Conservation (phyloP, 2,113 vertebrate species). For the Pristiophorus japonicus region DNA sequence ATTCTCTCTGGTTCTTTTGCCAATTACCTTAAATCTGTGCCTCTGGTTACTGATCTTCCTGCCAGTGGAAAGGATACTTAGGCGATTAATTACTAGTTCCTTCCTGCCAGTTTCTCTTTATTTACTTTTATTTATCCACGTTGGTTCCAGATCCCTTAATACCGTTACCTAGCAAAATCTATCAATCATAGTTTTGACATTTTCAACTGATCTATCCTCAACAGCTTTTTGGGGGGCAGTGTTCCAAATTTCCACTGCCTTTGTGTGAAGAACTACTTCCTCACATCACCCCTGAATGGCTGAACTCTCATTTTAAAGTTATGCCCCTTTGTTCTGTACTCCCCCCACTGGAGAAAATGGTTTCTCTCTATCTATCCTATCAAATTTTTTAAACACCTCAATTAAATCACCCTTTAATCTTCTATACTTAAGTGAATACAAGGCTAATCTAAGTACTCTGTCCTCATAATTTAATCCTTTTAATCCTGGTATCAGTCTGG, state of each 20-base stretch:
- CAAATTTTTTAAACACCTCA: not conserved
- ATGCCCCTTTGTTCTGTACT: not conserved
- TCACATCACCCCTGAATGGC: not conserved
- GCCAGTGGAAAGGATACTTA: too few relatives aligned
- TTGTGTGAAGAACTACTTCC: not conserved
- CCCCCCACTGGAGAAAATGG: not conserved
- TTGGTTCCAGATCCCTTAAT: not conserved
- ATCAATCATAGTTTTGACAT: not conserved
- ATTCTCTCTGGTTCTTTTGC: not conserved
- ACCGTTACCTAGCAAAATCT: not conserved
- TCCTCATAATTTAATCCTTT: not conserved
- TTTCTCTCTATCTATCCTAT: not conserved
- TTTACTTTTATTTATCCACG: not conserved
- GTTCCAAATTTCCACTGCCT: not conserved
- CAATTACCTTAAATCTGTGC: not conserved
- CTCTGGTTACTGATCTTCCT: not conserved
- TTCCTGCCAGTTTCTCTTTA: not conserved
- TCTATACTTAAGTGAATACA: not conserved
- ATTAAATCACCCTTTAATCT: not conserved
- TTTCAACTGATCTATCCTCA: not conserved
- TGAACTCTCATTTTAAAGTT: not conserved
- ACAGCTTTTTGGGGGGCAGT: not conserved
- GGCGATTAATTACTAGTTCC: too few relatives aligned
- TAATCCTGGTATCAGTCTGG: not conserved
- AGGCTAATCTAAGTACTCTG: not conserved